A percentile compares a stretch with the other conserved stretches of the same genome.
phyloP scores from a whole-genome alignment of 2,113 vertebrate species.

The Capreolus pygargus region DNA sequence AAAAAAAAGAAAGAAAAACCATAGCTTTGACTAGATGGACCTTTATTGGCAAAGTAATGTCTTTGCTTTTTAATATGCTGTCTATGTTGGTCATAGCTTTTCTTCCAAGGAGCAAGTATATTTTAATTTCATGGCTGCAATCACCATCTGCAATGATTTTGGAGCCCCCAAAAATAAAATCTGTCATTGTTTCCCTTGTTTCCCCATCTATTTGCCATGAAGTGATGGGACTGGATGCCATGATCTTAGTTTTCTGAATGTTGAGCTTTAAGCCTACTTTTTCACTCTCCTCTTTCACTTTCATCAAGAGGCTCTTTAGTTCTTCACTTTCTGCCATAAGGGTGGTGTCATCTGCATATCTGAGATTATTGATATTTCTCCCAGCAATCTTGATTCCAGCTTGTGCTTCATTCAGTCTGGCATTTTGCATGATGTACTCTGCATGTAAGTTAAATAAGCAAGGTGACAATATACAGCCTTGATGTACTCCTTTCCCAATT shows the following conservation, averaged over 20 bases:
- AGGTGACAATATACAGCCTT: neutral
- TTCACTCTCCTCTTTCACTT: neutral
- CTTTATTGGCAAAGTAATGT: neutral
- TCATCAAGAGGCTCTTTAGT: neutral
- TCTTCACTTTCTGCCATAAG: neutral
- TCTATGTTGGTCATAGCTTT: neutral
- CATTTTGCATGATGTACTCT: neutral
- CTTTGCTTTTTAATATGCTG: neutral
- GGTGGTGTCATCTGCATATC: neutral
- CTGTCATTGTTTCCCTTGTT: neutral
- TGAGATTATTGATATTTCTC: neutral
- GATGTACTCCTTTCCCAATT: neutral
- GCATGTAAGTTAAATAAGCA: neutral
- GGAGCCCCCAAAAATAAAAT: neutral
- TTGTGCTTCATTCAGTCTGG: neutral
- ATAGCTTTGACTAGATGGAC: neutral
- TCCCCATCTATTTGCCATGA: neutral
- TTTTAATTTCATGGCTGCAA: neutral
- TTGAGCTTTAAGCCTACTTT: neutral
- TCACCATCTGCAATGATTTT: neutral
- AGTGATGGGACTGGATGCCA: neutral
- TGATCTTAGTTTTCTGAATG: neutral
- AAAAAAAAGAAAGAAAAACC: neutral
- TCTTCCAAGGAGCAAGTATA: neutral
- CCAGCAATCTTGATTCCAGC: neutral